phyloP scores from a whole-genome alignment of 2,888 invertebrate species.

The Unio delphinus region DNA sequence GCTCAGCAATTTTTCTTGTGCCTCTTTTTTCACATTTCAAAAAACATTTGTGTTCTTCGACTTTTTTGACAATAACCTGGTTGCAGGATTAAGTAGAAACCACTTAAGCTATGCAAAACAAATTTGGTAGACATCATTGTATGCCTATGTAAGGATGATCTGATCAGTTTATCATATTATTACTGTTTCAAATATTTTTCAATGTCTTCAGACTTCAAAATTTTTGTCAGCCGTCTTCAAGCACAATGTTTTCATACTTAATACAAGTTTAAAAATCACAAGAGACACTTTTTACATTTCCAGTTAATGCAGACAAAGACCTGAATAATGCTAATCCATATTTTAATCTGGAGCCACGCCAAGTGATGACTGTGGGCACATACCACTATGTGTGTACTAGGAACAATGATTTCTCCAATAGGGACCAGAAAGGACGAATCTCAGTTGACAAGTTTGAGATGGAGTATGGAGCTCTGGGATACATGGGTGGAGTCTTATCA shows the following conservation, averaged over 20 bases:
- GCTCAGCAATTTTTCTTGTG: too few species aligned
- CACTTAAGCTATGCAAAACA: too few species aligned
- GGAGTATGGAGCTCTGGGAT: constrained; percentile 52
- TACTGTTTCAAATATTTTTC: too few species aligned
- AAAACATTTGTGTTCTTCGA: too few species aligned
- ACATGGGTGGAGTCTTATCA: constrained; percentile 55
- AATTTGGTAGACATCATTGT: too few species aligned
- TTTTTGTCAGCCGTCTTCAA: too few species aligned
- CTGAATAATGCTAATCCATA: constrained; percentile 70
- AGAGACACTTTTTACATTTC: background rate
- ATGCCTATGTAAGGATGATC: too few species aligned
- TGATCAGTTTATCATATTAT: too few species aligned
- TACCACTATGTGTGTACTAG: constrained; percentile 69
- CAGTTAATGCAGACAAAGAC: constrained; percentile 63
- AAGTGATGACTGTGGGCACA: constrained; percentile 56
- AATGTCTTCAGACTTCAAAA: too few species aligned
- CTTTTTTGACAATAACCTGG: too few species aligned
- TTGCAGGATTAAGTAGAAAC: too few species aligned
- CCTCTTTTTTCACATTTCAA: too few species aligned
- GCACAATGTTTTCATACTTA: background rate
- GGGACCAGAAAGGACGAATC: constrained; percentile 69
- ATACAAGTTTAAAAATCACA: background rate
- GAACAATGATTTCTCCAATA: constrained; percentile 71
- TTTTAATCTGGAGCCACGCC: constrained; percentile 66
- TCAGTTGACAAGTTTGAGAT: constrained; percentile 40